These are phyloP conservation scores for Siphamia tubifer DNA, from an alignment of 2,113 vertebrate species.

Conservation along the genomic window DNA sequence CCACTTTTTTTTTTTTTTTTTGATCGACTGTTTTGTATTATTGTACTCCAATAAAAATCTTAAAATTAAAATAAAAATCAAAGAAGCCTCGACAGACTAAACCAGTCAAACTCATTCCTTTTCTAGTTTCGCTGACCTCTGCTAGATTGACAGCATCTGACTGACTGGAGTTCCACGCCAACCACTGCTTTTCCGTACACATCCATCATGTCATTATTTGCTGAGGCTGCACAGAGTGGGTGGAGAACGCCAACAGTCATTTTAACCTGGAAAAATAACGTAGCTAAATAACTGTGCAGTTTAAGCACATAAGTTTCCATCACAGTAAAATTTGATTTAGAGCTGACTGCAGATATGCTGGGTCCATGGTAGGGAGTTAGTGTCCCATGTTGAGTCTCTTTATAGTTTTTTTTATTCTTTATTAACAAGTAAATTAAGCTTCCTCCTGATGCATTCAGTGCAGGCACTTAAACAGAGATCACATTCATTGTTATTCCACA, in stretches of 20 bases:
- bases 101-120: background rate
- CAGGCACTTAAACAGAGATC: too few species aligned
- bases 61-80: too few species aligned
- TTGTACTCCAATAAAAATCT: too few species aligned
- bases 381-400: too few species aligned
- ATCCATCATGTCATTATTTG: slow-evolving; percentile 29
- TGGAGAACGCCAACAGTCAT: background rate
- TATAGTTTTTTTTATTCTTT: too few species aligned
- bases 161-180: background rate
- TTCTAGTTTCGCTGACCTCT: slow-evolving; percentile 21
- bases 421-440: too few species aligned
- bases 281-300: background rate
- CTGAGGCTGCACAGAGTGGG: slow-evolving; percentile 14
- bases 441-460: too few species aligned
- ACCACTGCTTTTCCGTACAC: background rate
- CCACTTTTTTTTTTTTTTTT: too few species aligned
- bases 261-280: slow-evolving; percentile 9
- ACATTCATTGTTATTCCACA: too few species aligned
- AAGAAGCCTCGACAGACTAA: slow-evolving; percentile 2
- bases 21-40: too few species aligned
- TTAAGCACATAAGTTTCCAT: background rate
- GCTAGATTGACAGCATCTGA: slow-evolving; percentile 12
- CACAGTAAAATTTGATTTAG: too few species aligned
- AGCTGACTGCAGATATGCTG: background rate
- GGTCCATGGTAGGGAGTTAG: background rate